Conservation (phyloP, 1,140 invertebrate species). For the Penaeus vannamei region DNA sequence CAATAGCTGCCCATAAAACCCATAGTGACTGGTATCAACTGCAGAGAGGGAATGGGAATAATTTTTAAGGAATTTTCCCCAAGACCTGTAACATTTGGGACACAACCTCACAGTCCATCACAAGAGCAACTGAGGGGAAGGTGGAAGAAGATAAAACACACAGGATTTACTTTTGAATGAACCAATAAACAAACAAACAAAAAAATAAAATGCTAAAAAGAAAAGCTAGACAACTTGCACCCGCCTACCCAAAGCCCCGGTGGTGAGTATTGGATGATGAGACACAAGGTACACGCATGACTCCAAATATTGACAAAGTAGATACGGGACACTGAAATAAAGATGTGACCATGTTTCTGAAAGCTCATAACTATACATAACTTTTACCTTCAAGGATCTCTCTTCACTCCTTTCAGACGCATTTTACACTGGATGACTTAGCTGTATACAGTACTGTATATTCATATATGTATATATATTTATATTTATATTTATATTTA, state of each 20-base stretch:
- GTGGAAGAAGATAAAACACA: too few relatives aligned
- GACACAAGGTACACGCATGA: slow-evolving; percentile 43
- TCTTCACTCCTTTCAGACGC: slow-evolving; percentile 15
- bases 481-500: slow-evolving; percentile 48
- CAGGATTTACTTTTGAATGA: too few relatives aligned
- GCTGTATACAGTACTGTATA: slow-evolving; percentile 39
- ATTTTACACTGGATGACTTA: slow-evolving; percentile 52
- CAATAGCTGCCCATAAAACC: too few relatives aligned
- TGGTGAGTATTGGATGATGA: slow-evolving; percentile 51
- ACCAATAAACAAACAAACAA: too few relatives aligned
- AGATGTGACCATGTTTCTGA: slow-evolving; percentile 50
- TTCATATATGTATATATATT: slow-evolving; percentile 32
- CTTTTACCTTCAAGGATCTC: slow-evolving; percentile 31
- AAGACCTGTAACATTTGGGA: too few relatives aligned
- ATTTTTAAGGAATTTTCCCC: too few relatives aligned
- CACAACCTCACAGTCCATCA: too few relatives aligned
- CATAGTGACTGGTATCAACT: too few relatives aligned
- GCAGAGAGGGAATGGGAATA: too few relatives aligned
- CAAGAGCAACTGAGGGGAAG: too few relatives aligned
- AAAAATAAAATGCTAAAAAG: too few relatives aligned
- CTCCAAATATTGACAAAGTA: slow-evolving; percentile 45
- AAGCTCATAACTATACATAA: slow-evolving; percentile 35
- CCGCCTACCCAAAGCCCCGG: slow-evolving; percentile 47
- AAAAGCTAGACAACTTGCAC: slow-evolving; percentile 41
- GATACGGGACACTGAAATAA: slow-evolving; percentile 52